Evolutionary conservation across 30 jellyfish, hydroid and myxozoan species (phyloP).

Genomic region (Pelagia noctiluca): DNA sequence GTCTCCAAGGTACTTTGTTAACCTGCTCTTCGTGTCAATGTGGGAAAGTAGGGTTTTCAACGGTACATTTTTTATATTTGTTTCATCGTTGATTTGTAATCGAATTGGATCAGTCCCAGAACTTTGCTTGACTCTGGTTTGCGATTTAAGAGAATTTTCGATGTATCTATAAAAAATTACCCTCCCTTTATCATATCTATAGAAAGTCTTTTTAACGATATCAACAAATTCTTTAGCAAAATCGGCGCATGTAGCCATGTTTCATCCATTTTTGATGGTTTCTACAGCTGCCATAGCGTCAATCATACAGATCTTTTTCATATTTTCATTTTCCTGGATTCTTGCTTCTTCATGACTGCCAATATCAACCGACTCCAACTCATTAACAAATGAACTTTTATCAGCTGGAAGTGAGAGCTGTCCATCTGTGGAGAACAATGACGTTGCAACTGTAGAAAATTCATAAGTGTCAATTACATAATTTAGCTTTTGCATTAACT

Average conservation of each 20-base stretch:
- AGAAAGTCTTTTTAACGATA: neutral
- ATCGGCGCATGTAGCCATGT: constrained; percentile 25
- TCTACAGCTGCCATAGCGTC: constrained; percentile 30
- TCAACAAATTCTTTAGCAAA: constrained; percentile 31
- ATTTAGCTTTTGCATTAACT: constrained; percentile 18
- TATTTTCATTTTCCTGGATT: constrained; percentile 3
- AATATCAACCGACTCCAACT: constrained; percentile 24
- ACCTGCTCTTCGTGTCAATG: neutral
- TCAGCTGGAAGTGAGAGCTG: constrained; percentile 21
- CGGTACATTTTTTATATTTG: neutral
- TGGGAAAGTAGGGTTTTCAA: neutral
- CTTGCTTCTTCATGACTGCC: constrained; percentile 11
- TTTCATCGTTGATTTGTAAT: neutral
- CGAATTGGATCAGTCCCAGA: neutral
- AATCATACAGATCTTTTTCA: constrained; percentile 7
- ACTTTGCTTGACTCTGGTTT: constrained; percentile 27
- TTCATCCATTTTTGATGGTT: constrained; percentile 12
- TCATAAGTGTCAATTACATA: constrained; percentile 29
- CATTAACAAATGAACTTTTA: constrained; percentile 15
- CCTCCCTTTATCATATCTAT: constrained; percentile 8
- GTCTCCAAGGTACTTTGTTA: constrained; percentile 1
- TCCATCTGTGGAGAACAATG: constrained; percentile 54
- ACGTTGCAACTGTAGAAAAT: constrained; percentile 24
- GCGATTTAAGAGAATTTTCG: constrained; percentile 29
- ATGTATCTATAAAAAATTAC: constrained; percentile 21